Evolutionary conservation across 2,888 invertebrate species (phyloP), one percentile per base, ranked within the genome.

Genomic region (Hipparchia semele): DNA sequence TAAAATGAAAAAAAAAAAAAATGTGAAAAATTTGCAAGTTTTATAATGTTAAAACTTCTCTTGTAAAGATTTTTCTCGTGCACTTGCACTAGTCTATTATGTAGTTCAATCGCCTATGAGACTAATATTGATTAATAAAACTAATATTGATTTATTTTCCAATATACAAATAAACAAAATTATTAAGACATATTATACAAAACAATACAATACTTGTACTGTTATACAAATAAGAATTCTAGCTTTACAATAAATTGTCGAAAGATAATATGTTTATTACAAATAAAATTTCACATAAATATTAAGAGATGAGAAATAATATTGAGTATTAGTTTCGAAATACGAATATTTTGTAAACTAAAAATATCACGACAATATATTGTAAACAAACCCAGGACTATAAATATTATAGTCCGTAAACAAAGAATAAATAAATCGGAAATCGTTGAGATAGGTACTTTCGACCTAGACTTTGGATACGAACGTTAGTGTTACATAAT

Each of bases 251-350:
- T 4, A 64, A 49, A n/a, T 8, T 9, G 7, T 23, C 49, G 5
- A 64, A 60, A 10, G 10, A 59, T 33, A 33, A 51, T 64, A 62
- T 64, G 23, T 0, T 23, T 23, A 23, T 61, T 61, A 61, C 61
- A 61, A 62, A 62, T 46, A 62, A 62, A 62, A 62, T n/a, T 62
- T 45, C 45, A 46, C n/a, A 56, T 13, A 56, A 6, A 23, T 23
- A 39, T 39, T 39, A 39, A 39, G 4, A 39, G 5, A 39, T 56
- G 8, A 56, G 13, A 56, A 56, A 7, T 8, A 56, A 56, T 39
- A 39, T 56, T 56, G 56, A 23, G 56, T 12, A 45, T 60, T 6
- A 12, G 39, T 60, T 45, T 60, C 8, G 9, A 39, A 39, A 45
- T 8, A 39, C 39, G 39, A 39, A 5, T 39, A 39, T 39, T 39